Percentiles rank a stretch among this genome's conserved stretches.
These are phyloP conservation scores for Hypanus sabinus DNA, from an alignment of 2,113 vertebrate genomes.

Conservation along the genomic window DNA sequence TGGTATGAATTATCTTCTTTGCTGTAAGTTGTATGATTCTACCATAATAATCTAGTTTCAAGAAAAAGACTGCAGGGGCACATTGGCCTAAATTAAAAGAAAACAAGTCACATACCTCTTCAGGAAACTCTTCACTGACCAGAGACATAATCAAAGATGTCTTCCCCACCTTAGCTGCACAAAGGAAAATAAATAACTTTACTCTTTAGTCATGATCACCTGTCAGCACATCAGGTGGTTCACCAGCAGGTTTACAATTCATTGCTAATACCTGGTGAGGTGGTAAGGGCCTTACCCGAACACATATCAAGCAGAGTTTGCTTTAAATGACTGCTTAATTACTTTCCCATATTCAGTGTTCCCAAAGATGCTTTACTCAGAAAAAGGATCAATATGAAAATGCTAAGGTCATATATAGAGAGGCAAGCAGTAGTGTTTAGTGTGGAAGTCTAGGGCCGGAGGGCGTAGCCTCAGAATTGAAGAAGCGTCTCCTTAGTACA, in stretches of 20 bases:
- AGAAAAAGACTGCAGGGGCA: not conserved
- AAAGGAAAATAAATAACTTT: slow-evolving; percentile 45
- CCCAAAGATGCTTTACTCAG: not conserved
- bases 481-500: too few relatives aligned
- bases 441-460: too few relatives aligned
- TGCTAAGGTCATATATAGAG: not conserved
- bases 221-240: not conserved
- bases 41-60: not conserved
- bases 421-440: not conserved
- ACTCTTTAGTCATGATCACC: not conserved
- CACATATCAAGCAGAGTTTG: not conserved
- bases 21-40: not conserved
- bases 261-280: not conserved
- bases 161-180: slow-evolving; percentile 94
- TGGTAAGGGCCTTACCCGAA: not conserved
- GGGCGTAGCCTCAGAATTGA: too few relatives aligned
- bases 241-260: not conserved
- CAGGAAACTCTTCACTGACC: slow-evolving; percentile 97
- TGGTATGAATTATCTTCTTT: not conserved
- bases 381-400: not conserved
- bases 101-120: slow-evolving; percentile 72
- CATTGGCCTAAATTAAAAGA: not conserved
- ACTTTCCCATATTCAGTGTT: not conserved
- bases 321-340: not conserved
- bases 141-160: slow-evolving; percentile 97